Conservation (phyloP, 1,140 invertebrate species). For the Myzus persicae region DNA sequence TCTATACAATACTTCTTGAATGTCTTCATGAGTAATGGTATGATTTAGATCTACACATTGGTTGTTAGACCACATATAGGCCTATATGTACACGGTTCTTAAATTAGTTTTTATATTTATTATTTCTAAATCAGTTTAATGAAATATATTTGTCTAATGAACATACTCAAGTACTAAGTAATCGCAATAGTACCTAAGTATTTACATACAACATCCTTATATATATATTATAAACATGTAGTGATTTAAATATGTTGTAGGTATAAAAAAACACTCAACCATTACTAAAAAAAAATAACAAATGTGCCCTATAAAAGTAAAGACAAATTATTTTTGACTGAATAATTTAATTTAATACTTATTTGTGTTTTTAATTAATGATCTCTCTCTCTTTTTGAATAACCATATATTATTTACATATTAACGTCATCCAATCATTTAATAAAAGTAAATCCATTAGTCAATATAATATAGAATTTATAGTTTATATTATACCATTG, state of each 20-base stretch:
- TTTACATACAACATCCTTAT: background rate
- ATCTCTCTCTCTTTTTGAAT: too few species aligned
- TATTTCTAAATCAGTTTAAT: background rate
- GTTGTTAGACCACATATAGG: background rate
- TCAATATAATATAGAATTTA: too few species aligned
- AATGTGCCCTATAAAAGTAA: background rate
- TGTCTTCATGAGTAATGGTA: background rate
- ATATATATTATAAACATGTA: background rate
- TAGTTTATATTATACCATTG: too few species aligned
- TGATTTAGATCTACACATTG: constrained; percentile 24
- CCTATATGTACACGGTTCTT: background rate
- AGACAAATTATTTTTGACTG: too few species aligned
- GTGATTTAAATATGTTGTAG: background rate
- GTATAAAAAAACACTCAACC: too few species aligned
- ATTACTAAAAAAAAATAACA: background rate
- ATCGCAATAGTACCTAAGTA: background rate
- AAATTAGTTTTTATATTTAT: constrained; percentile 12
- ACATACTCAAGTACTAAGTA: background rate
- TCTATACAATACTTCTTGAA: constrained; percentile 19
- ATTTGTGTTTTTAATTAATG: too few species aligned
- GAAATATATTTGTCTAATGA: background rate
- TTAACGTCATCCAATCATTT: too few species aligned
- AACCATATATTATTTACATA: too few species aligned
- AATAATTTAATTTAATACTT: too few species aligned
- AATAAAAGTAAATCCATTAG: too few species aligned